Percentiles rank a stretch among this genome's conserved stretches.
Evolutionary conservation across 2,888 invertebrate species (phyloP).

Genomic region (Leptinotarsa haldemani): DNA sequence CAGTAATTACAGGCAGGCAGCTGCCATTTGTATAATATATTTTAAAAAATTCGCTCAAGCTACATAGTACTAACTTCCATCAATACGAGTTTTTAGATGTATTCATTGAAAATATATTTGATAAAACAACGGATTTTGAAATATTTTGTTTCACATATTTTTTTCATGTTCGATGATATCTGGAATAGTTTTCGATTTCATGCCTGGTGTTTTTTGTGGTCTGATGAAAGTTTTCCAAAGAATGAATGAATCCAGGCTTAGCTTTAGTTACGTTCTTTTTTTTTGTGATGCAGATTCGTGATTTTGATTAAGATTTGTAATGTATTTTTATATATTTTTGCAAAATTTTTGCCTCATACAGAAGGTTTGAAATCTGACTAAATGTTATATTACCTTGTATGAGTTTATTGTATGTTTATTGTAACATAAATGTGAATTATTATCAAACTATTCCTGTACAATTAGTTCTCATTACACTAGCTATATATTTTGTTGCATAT

Average conservation of each 20-base stretch:
- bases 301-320: conserved; percentile 31
- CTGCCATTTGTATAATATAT: no score
- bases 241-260: conserved; percentile 35
- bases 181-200: neutral
- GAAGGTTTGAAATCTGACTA: neutral
- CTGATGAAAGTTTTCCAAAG: conserved; percentile 46
- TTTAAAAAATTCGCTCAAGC: no score
- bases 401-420: conserved; percentile 28
- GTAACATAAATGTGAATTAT: conserved; percentile 34
- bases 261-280: conserved; percentile 40
- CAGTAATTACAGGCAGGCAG: no score
- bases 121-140: neutral
- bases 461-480: conserved; percentile 31
- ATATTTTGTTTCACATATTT: neutral
- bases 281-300: conserved; percentile 49
- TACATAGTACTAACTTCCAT: no score
- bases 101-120: no score
- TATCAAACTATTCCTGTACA: conserved; percentile 35
- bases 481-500: conserved; percentile 34
- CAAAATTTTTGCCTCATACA: conserved; percentile 50
- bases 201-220: conserved; percentile 25
- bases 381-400: neutral
- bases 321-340: conserved; percentile 49
- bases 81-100: no score
- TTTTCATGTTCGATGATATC: neutral